Conservation (phyloP, 2,888 invertebrate genomes). For the Synergus umbraculus region DNA sequence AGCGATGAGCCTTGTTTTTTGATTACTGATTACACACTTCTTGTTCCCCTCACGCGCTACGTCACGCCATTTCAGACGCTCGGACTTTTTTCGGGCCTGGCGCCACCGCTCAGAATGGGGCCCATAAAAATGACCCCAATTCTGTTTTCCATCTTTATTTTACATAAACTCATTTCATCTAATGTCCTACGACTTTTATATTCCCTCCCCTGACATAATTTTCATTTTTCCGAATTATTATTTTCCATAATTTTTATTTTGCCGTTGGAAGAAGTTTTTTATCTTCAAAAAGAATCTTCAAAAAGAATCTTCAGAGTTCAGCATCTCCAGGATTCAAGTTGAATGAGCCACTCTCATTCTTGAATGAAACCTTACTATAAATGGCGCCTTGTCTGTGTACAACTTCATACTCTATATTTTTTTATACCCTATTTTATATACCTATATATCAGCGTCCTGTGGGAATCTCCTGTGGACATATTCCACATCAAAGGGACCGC, state of each 20-base stretch:
- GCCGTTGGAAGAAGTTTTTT: no score
- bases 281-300: no score
- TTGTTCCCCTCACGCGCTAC: constrained; percentile 18
- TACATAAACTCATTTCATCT: no score
- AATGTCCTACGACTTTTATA: no score
- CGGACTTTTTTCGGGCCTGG: constrained; percentile 24
- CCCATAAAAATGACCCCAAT: neutral
- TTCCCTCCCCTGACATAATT: no score
- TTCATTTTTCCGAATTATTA: no score
- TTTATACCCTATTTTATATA: no score
- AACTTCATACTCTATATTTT: neutral
- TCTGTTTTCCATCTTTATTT: no score
- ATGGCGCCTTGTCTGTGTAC: neutral
- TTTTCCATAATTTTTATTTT: no score
- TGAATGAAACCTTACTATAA: constrained; percentile 1
- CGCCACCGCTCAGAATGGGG: neutral
- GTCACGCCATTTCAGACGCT: constrained; percentile 17
- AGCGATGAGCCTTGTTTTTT: constrained; percentile 32
- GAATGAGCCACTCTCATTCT: neutral
- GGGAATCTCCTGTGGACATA: constrained; percentile 10
- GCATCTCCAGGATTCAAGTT: neutral
- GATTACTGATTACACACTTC: constrained; percentile 39
- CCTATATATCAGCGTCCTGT: neutral
- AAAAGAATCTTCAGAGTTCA: no score
- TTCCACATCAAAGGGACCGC: constrained; percentile 69